Evolutionary conservation across 2,888 invertebrate species (phyloP).

Genomic region (Dichetophora obliterata): DNA sequence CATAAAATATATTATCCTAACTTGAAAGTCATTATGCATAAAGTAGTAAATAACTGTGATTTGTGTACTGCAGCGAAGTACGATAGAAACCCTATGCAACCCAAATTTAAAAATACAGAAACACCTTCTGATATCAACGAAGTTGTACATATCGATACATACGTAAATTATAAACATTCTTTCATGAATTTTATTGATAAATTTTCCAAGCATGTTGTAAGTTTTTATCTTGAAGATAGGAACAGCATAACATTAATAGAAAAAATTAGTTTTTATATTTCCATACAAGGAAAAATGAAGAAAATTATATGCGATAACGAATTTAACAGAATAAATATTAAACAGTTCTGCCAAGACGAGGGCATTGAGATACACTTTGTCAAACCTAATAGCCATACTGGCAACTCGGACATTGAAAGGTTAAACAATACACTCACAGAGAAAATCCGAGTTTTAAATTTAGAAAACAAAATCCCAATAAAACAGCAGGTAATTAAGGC

Average conservation of each 20-base stretch:
- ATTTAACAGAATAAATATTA: conserved; percentile 1
- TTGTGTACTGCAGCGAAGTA: not conserved
- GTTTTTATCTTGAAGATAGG: too few relatives aligned
- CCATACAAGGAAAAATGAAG: conserved; percentile 26
- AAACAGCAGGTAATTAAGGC: not conserved
- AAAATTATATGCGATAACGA: not conserved
- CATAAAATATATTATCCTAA: not conserved
- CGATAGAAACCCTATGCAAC: too few relatives aligned
- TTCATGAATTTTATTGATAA: too few relatives aligned
- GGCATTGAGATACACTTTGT: too few relatives aligned
- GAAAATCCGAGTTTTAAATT: not conserved
- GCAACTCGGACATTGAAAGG: not conserved
- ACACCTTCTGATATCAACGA: too few relatives aligned
- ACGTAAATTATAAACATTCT: too few relatives aligned
- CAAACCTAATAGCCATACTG: too few relatives aligned
- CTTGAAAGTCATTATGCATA: not conserved
- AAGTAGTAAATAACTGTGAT: not conserved
- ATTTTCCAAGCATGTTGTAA: too few relatives aligned
- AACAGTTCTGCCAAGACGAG: conserved; percentile 2
- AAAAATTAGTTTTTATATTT: conserved; percentile 61
- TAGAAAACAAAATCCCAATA: not conserved
- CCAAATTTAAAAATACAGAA: too few relatives aligned
- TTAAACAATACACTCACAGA: not conserved
- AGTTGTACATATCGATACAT: too few relatives aligned
- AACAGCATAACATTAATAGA: too few relatives aligned